Evolutionary conservation across 2,888 invertebrate genomes (phyloP).

Genomic region (Parnassius smintheus): DNA sequence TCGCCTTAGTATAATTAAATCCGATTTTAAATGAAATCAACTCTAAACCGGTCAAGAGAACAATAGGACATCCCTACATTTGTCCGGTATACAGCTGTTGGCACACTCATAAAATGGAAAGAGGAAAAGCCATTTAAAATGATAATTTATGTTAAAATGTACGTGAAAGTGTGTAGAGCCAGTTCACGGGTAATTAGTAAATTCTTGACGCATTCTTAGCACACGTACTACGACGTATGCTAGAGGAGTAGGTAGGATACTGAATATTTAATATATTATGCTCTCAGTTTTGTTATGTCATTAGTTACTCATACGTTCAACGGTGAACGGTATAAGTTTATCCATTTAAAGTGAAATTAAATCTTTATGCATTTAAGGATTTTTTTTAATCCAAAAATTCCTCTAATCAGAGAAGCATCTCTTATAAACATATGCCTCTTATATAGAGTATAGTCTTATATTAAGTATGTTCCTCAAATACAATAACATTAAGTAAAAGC

Average conservation of each 20-base stretch:
- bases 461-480: no score
- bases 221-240: no score
- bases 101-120: background rate
- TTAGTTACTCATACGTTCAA: no score
- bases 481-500: no score
- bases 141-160: slow-evolving; percentile 11
- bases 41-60: background rate
- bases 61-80: background rate
- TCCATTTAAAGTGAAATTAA: no score
- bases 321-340: no score
- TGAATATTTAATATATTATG: background rate
- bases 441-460: no score
- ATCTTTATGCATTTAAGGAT: no score
- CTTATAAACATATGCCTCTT: no score
- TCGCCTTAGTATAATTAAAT: background rate
- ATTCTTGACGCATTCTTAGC: slow-evolving; percentile 7
- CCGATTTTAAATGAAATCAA: background rate
- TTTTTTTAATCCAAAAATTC: no score
- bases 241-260: background rate
- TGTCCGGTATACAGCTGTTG: background rate
- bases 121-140: background rate
- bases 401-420: no score
- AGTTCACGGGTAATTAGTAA: slow-evolving; percentile 5
- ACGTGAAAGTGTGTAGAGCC: slow-evolving; percentile 1
- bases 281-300: no score